Base-by-base conservation (phyloP, 2,113 vertebrate species). In the Rhegmatorhina hoffmannsi region DNA sequence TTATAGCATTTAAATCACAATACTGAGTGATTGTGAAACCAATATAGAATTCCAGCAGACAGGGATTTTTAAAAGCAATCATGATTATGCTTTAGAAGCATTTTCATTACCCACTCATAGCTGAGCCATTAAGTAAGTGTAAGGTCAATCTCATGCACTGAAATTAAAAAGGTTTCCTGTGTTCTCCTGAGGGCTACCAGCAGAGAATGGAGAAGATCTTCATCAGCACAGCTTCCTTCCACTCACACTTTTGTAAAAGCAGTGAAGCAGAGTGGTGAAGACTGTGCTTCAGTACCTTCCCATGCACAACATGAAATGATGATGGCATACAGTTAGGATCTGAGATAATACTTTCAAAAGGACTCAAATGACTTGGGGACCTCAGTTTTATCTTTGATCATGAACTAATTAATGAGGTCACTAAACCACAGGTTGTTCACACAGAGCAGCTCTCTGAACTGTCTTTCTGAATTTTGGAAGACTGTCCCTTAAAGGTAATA, bases 1-100 rank as follows among this genome's bases (percentile, higher is more conserved):
- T 92, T 91, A 79, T 1, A 85, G 67, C 56, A 84, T 62, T 94
- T 86, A 63, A 80, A 85, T 85, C 55, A 91, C 59, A 94, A 60
- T 64, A 72, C 6, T 21, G 55, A 92, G 34, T 5, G 3, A 85
- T 88, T 93, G 63, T 83, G 85, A 80, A 96, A 77, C 59, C 49
- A 77, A 33, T 63, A 62, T 3, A 67, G 50, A 86, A 93, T 95
- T 84, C 31, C 69, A 46, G 38, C 46, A 80, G 62, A 63, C 6
- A 28, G 31, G 9, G 50, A 70, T 86, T 90, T 86, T 7, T 84
- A 83, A 88, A 88, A 59, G 58, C 50, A 90, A 46, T 80, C 53
- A 63, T 1, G 7, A 59, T 13, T 59, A 70, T 50, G 59, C 53
- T 92, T 79, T 73, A 90, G 78, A 13, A 91, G 26, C 34, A 47